These are phyloP conservation scores for Agrochola circellaris DNA, from an alignment of 2,888 invertebrate species.

Conservation along the genomic window DNA sequence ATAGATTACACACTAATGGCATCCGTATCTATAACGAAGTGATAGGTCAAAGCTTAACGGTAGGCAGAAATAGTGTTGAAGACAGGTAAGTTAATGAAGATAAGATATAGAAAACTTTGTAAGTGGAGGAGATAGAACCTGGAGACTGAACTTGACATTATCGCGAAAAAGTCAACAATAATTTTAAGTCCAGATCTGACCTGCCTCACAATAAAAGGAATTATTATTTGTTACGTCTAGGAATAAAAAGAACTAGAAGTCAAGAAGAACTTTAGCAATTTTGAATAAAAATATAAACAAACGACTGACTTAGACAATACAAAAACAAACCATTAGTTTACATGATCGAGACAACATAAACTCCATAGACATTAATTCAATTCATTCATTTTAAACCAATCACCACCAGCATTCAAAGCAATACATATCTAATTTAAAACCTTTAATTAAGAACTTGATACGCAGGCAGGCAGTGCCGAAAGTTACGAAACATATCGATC, in stretches of 20 bases:
- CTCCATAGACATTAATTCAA: background rate
- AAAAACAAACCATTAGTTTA: background rate
- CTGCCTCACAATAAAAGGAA: background rate
- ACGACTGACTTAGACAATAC: no score
- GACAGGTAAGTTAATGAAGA: background rate
- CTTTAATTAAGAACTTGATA: slow-evolving; percentile 59
- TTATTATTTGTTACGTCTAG: no score
- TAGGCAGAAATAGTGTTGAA: background rate
- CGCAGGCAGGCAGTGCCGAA: slow-evolving; percentile 32
- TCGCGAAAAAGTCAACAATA: background rate
- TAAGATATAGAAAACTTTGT: slow-evolving; percentile 5
- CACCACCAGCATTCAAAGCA: slow-evolving; percentile 23
- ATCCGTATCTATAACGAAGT: slow-evolving; percentile 3
- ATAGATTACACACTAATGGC: slow-evolving; percentile 32
- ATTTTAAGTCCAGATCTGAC: background rate
- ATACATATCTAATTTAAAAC: slow-evolving; percentile 54
- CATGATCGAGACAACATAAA: background rate
- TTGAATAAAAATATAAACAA: background rate
- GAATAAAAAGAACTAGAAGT: background rate
- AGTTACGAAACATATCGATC: slow-evolving; percentile 61
- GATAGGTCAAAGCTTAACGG: background rate
- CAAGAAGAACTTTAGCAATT: background rate
- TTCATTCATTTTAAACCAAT: slow-evolving; percentile 18
- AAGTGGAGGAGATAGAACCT: background rate
- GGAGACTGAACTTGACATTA: background rate